Conservation (phyloP, 2,888 invertebrate species). For the Unio pictorum region DNA sequence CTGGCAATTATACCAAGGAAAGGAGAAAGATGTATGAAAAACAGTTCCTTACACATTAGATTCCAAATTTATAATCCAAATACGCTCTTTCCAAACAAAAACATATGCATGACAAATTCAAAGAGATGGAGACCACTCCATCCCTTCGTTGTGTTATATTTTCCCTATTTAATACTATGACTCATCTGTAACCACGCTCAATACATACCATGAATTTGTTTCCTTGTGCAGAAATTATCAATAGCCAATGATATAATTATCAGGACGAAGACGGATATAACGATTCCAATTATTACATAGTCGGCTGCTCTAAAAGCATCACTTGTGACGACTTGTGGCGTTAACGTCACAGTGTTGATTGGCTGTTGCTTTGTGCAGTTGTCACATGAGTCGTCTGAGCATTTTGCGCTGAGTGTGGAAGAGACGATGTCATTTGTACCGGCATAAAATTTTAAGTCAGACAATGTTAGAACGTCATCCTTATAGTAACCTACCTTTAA, state of each 20-base stretch:
- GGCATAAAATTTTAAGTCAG: constrained; percentile 16
- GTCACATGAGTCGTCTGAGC: constrained; percentile 19
- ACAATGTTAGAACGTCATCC: constrained; percentile 18
- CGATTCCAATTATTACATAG: constrained; percentile 34
- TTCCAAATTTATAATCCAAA: too few relatives aligned
- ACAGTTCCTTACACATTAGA: too few relatives aligned
- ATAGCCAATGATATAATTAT: constrained; percentile 26
- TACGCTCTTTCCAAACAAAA: too few relatives aligned
- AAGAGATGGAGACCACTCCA: too few relatives aligned
- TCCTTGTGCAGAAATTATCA: constrained; percentile 30
- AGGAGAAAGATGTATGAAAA: too few relatives aligned
- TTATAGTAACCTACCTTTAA: constrained; percentile 31
- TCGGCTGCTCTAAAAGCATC: constrained; percentile 30
- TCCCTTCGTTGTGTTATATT: too few relatives aligned
- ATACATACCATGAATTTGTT: constrained; percentile 29
- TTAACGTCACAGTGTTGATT: constrained; percentile 9
- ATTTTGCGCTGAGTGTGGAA: constrained; percentile 5
- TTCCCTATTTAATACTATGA: too few relatives aligned
- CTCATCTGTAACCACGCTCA: too few relatives aligned
- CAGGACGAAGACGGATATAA: constrained; percentile 33
- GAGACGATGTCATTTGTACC: constrained; percentile 11
- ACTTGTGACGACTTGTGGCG: constrained; percentile 7
- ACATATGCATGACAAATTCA: too few relatives aligned
- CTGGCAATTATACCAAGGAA: too few relatives aligned
- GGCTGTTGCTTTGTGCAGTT: constrained; percentile 16